Conservation (phyloP, 2,797 vertebrate genomes). For the Paedocypris micromegethes region DNA sequence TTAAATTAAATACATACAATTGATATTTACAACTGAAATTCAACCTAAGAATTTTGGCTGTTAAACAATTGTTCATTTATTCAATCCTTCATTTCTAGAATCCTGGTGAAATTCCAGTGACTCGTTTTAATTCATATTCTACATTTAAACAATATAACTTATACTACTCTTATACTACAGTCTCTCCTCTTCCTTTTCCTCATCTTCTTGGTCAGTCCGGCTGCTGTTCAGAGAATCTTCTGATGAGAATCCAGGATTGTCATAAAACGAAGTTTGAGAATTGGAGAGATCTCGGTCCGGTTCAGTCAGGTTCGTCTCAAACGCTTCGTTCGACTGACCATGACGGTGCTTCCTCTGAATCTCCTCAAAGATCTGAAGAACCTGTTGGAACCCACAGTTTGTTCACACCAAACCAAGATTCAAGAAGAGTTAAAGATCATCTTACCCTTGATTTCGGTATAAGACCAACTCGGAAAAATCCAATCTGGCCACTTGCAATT, state of each 20-base stretch:
- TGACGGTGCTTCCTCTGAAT: slow-evolving; percentile 67
- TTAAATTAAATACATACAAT: too few species aligned
- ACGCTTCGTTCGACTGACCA: slow-evolving; percentile 60
- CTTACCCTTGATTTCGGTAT: slow-evolving; percentile 83
- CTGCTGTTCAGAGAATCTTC: slow-evolving; percentile 26
- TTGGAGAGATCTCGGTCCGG: slow-evolving; percentile 20
- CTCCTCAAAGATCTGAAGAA: slow-evolving; percentile 79
- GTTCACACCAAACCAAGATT: not conserved
- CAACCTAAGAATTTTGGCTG: too few species aligned
- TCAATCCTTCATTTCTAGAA: too few species aligned
- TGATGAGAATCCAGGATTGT: slow-evolving; percentile 40
- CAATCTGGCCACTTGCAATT: slow-evolving; percentile 75
- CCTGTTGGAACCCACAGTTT: slow-evolving; percentile 56
- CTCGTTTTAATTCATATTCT: too few species aligned
- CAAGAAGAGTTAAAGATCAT: not conserved
- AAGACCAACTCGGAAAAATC: slow-evolving; percentile 84
- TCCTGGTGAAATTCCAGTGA: too few species aligned
- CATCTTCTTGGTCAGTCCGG: not conserved
- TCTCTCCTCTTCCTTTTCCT: too few species aligned
- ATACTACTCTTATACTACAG: too few species aligned
- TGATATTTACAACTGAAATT: too few species aligned
- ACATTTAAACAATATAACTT: too few species aligned
- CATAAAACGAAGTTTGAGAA: slow-evolving; percentile 15
- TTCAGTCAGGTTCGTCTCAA: slow-evolving; percentile 55
- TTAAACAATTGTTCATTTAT: too few species aligned